A percentile compares a stretch with the other conserved stretches of the same genome.
Evolutionary conservation across 2,113 vertebrate species (phyloP).

Genomic region (Accipiter cooperii): DNA sequence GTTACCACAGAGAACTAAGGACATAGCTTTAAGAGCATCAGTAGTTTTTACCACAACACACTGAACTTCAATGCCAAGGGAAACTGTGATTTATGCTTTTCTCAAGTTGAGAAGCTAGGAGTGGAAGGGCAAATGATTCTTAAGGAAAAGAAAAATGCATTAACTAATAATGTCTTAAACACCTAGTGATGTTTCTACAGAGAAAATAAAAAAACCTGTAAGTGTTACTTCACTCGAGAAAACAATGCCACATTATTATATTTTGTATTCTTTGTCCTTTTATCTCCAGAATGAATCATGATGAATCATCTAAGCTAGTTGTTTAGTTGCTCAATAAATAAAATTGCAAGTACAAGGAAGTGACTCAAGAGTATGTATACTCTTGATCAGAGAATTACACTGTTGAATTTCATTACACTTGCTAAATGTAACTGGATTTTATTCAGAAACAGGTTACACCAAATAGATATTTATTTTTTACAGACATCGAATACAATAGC

Average conservation of each 20-base stretch:
- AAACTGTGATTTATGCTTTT: conserved; percentile 3
- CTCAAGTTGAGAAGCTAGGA: background rate
- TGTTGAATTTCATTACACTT: background rate
- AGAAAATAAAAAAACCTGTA: conserved; percentile 1
- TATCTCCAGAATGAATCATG: conserved; percentile 47
- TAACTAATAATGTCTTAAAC: conserved; percentile 27
- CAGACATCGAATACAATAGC: background rate
- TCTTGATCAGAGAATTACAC: conserved; percentile 8
- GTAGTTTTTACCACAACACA: background rate
- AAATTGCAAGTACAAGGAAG: background rate
- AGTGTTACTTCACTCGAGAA: background rate
- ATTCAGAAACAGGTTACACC: background rate
- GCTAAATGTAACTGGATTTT: background rate
- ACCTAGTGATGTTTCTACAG: background rate
- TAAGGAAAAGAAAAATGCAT: background rate
- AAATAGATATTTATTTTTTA: background rate
- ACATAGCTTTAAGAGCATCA: background rate
- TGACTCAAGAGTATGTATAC: background rate
- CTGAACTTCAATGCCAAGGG: background rate
- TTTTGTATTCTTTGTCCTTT: conserved; percentile 31
- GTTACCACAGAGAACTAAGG: background rate
- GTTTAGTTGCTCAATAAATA: conserved; percentile 57
- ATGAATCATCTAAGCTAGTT: conserved; percentile 47
- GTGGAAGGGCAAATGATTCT: conserved; percentile 2
- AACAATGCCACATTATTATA: background rate